These are phyloP conservation scores for Cosmopolites sordidus DNA, from an alignment of 2,888 invertebrate species.

Conservation along the genomic window DNA sequence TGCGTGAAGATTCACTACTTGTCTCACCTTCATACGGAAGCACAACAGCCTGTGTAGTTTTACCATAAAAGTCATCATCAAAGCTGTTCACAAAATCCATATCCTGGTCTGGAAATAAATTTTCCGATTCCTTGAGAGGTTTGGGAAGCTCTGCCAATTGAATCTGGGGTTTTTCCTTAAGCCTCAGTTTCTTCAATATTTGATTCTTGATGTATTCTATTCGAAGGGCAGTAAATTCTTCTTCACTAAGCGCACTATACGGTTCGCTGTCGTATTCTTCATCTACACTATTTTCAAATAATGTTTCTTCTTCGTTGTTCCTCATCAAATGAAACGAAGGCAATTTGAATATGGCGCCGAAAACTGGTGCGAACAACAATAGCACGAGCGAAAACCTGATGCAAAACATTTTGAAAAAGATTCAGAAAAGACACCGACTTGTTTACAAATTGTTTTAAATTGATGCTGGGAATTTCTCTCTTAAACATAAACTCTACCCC, in stretches of 20 bases:
- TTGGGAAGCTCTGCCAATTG: constrained; percentile 64
- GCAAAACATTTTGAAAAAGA: constrained; percentile 19
- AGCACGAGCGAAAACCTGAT: constrained; percentile 31
- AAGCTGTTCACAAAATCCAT: constrained; percentile 55
- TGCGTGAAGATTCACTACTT: no score
- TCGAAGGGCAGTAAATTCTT: constrained; percentile 63
- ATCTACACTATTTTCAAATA: constrained; percentile 37
- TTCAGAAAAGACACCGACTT: constrained; percentile 34
- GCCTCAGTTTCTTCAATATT: constrained; percentile 72
- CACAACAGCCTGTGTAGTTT: constrained; percentile 79
- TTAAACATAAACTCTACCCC: constrained; percentile 47
- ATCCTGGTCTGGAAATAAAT: constrained; percentile 52
- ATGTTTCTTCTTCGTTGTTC: constrained; percentile 32
- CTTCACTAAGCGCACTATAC: constrained; percentile 42
- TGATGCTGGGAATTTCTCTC: constrained; percentile 42
- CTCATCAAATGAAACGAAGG: constrained; percentile 21
- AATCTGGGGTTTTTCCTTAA: constrained; percentile 70
- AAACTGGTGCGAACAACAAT: constrained; percentile 33
- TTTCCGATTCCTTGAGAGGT: constrained; percentile 71
- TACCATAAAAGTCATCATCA: constrained; percentile 76
- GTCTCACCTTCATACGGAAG: constrained; percentile 73
- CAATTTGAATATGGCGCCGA: constrained; percentile 37
- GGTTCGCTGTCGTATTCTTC: constrained; percentile 19
- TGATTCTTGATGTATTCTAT: constrained; percentile 81
- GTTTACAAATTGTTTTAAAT: constrained; percentile 41